A percentile compares a stretch with the other conserved stretches of the same genome.
phyloP scores from a whole-genome alignment of 2,888 invertebrate species.

The Drosophila cognata region DNA sequence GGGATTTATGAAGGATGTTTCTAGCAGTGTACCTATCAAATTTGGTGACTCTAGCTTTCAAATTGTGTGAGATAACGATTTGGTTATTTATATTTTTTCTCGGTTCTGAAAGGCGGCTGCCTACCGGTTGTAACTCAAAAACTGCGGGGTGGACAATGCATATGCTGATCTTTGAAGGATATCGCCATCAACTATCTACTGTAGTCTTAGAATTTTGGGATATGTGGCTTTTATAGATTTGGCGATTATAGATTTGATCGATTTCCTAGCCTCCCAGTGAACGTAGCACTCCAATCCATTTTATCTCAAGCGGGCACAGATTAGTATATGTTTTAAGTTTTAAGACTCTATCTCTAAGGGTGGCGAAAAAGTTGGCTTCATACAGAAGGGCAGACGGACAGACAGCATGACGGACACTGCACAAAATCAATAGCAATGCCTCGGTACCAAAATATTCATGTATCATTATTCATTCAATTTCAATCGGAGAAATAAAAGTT shows the following conservation, averaged over 20 bases:
- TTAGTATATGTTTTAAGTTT: no score
- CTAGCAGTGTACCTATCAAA: no score
- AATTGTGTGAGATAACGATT: no score
- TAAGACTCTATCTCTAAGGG: background rate
- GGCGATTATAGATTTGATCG: background rate
- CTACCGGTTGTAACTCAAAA: no score
- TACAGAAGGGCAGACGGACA: background rate
- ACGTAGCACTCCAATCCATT: no score
- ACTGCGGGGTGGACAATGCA: no score
- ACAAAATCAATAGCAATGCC: background rate
- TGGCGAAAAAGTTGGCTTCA: background rate
- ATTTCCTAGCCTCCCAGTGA: background rate
- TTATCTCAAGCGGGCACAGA: no score
- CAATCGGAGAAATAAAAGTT: background rate
- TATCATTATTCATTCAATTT: background rate
- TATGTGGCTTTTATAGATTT: background rate
- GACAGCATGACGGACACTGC: background rate
- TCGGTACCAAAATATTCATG: background rate
- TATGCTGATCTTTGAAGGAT: background rate
- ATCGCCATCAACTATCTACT: background rate
- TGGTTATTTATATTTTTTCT: no score
- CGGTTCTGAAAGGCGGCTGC: no score
- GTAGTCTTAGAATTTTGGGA: background rate
- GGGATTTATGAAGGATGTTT: no score
- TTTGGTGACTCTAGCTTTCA: no score